These are phyloP conservation scores for Centrocercus urophasianus DNA, from an alignment of 2,113 vertebrate species.

Conservation along the genomic window DNA sequence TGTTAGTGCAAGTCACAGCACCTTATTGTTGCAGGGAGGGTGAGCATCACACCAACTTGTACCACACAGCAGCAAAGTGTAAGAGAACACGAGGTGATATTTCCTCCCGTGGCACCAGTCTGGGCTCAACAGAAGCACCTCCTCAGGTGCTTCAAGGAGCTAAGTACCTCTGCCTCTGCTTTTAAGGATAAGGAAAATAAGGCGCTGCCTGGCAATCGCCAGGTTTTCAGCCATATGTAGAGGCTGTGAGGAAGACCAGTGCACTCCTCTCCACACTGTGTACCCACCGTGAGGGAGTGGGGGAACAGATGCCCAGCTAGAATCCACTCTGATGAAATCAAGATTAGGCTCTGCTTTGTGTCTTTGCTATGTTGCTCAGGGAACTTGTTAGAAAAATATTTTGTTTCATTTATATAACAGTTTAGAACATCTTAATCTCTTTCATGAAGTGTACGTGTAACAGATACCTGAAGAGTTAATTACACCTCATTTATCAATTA, in stretches of 20 bases:
- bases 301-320: not conserved
- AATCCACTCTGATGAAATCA: not conserved
- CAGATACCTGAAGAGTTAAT: not conserved
- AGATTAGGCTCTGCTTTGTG: not conserved
- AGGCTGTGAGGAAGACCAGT: not conserved
- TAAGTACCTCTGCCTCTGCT: not conserved
- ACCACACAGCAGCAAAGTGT: not conserved
- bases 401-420: not conserved
- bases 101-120: not conserved
- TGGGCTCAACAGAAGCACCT: not conserved
- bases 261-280: accelerated
- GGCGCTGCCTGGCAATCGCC: not conserved
- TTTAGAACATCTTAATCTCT: not conserved
- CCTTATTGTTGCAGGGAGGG: not conserved
- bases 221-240: not conserved
- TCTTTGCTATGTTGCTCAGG: not conserved
- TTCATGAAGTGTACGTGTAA: not conserved
- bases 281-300: not conserved
- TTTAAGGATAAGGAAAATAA: not conserved
- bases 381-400: not conserved
- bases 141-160: not conserved
- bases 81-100: not conserved
- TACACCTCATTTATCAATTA: not conserved
- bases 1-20: not conserved
- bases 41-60: not conserved